Percentiles rank a stretch among this genome's conserved stretches.
phyloP scores from a whole-genome alignment of 2,797 vertebrate genomes.

The Gymnoscopelus braueri region DNA sequence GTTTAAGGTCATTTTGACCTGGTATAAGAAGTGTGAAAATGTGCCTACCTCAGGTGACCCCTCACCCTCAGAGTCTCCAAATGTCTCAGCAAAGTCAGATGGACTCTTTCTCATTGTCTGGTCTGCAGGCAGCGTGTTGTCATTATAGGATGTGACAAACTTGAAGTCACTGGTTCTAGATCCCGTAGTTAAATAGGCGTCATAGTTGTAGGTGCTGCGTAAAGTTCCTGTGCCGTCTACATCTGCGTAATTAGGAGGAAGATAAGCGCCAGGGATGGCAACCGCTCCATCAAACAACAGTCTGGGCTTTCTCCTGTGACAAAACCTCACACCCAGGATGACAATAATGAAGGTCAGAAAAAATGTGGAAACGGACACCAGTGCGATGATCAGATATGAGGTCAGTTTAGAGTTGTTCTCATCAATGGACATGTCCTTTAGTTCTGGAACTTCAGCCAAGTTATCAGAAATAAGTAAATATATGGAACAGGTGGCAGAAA shows the following conservation, averaged over 20 bases:
- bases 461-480: constrained; percentile 53
- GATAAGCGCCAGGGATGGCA: no score
- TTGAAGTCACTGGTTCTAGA: no score
- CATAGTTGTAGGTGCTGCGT: constrained; percentile 62
- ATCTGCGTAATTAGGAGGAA: constrained; percentile 9
- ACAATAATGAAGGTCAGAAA: no score
- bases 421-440: constrained; percentile 42
- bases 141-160: no score
- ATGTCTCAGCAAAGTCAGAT: neutral
- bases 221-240: constrained; percentile 50
- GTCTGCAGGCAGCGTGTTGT: constrained; percentile 19
- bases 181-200: no score
- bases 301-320: no score
- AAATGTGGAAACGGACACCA: no score
- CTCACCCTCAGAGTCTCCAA: neutral
- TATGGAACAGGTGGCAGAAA: constrained; percentile 50
- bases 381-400: constrained; percentile 16
- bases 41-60: neutral
- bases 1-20: no score
- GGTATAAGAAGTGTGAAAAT: no score
- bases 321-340: no score
- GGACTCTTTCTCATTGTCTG: constrained; percentile 16
- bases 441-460: constrained; percentile 43
- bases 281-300: no score
- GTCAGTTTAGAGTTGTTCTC: constrained; percentile 54